Base-by-base conservation (phyloP, 2,797 vertebrate species). In the Acropternis orthonyx region DNA sequence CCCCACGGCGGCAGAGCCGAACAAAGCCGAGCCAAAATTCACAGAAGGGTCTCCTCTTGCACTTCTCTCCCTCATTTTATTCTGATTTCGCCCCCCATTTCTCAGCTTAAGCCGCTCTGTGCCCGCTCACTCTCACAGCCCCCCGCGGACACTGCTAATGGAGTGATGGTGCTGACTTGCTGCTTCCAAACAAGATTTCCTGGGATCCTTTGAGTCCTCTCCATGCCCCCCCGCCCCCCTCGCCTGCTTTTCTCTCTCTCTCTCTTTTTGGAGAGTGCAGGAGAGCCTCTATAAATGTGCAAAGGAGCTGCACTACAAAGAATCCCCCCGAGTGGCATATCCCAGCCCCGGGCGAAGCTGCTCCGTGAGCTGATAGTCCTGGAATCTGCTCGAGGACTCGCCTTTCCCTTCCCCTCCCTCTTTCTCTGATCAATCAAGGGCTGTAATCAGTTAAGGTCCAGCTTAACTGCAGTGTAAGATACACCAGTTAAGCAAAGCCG, bases 381-480 rank as follows among this genome's bases (percentile, higher is more conserved):
- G 92, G 97, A 96, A 96, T 97, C 96, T 97, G 95, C 97, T 96
- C 95, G 77, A 26, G 72, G 71, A 89, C 82, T 82, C 68, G 83
- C 72, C 90, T 95, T 36, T 41, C 63, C 43, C 51, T 32, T 65
- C 63, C 92, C 81, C 62, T 23, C 76, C 77, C 68, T 85, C 91
- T 71, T 51, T 32, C 68, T 88, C 95, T 93, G 97, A 97, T 98
- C 98, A 97, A 86, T 95, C 97, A 93, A 96, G 97, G 98, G 97
- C 98, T 98, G 89, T 98, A 98, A 99, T 99, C 98, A 98, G 97
- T 97, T 97, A 98, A 98, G 97, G 97, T 98, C 97, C 98, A 97
- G 98, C 98, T 99, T 98, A 98, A 97, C 97, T 96, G 97, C 98
- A 96, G 97, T 98, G 97, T 98, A 98, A 98, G 98, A 97, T 97